Base-by-base conservation (phyloP, 1,140 invertebrate genomes). In the Drosophila teissieri region DNA sequence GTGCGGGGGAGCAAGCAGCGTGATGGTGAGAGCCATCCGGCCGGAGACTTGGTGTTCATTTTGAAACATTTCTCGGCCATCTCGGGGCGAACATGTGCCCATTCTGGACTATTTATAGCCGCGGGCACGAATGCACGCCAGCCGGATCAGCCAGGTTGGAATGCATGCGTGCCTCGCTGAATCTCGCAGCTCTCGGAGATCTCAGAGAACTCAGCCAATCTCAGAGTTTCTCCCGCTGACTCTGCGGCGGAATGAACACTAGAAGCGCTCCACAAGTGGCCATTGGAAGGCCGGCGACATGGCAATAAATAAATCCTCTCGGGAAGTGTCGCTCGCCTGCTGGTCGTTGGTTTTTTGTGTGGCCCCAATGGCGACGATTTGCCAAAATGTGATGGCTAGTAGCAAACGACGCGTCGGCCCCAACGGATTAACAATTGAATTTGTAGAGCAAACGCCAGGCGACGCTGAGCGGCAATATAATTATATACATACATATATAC, bases 41-140 rank as follows among this genome's bases (percentile, higher is more conserved):
- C 4, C 19, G 12, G 39, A 42, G 48, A 52, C 44, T 51, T 19
- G 44, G 46, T 70, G 54, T 70, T 74, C 72, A 74, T 63, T 74
- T 74, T 64, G 36, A 74, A 74, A 62, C 51, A 70, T 75, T 80
- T 75, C 48, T 70, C 52, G 52, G 46, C 54, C 27, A 63, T 42
- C 34, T 62, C 46, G 70, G 49, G 57, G 48, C 58, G 48, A 86
- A 88, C 82, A 88, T 88, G 83, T 88, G 83, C 83, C 80, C 83
- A 88, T 83, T 88, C 83, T 77, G 67, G 72, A 19, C 85, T 89
- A 89, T 85, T 80, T 80, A 67, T 89, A 89, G 73, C 31, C 27
- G 0, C 31, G 42, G 51, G 46, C 55, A 60, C 63, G 75, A 86
- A 62, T 86, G 78, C 83, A 85, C 58, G 80, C 69, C 69, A 77